Evolutionary conservation across 2,797 vertebrate species (phyloP), one percentile per base, ranked within the genome.

Genomic region (Sebastiscus albofasciatus): DNA sequence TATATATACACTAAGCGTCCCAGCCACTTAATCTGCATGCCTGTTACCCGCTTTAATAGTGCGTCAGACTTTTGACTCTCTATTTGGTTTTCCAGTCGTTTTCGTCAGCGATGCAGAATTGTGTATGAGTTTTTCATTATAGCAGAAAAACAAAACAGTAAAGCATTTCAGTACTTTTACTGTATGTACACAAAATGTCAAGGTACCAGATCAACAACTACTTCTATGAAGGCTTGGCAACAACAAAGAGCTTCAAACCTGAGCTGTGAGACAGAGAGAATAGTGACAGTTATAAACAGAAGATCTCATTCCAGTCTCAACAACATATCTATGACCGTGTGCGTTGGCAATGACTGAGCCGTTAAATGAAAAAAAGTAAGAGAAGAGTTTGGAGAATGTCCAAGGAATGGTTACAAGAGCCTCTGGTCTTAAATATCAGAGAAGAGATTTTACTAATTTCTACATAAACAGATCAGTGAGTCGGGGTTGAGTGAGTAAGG

Each of bases 291-390:
- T 88, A 85, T 92, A 90, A 93, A 93, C 85, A 93, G 61, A 80
- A 87, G 85, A 79, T 91, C 86, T 82, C 68, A 85, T 90, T 94
- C 92, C 91, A 93, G 91, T 89, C 88, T 90, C 88, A 90, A 90
- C 85, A 92, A 93, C 92, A 88, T 93, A 89, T 87, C 89, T 90
- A 88, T 42, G 65, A 78, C 79, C 27, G 13, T 22, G 49, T 80
- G 83, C 4, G 22, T 60, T 93, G 91, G 90, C 92, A 88, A 59
- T 31, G 68, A 59, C 72, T 61, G 36, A 77, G 80, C 86, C 85
- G 86, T 89, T 82, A 89, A 86, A 92, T 76, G n/a, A 82, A 77
- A 85, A 75, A 88, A 81, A 20, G 33, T 54, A 79, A 72, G 39
- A 75, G 31, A 81, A 56, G 61, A 72, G 67, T 54, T 83, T 87